Evolutionary conservation across 1,140 invertebrate species (phyloP).

Genomic region (Physella acuta): DNA sequence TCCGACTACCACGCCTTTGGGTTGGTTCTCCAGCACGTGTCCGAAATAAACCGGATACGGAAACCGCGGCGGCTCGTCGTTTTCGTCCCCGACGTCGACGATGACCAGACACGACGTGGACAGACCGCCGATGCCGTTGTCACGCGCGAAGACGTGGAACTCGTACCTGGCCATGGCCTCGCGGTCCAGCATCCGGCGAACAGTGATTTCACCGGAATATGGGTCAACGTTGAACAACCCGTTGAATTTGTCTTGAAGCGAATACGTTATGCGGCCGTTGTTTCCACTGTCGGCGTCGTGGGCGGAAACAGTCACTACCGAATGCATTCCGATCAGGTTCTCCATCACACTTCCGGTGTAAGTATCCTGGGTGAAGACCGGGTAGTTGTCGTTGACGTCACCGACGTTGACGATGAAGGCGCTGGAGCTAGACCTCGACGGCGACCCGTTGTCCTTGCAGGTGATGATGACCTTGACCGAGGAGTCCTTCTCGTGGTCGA

Average conservation of each 20-base stretch:
- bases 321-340: conserved; percentile 9
- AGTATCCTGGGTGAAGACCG: conserved; percentile 88
- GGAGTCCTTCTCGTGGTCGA: conserved; percentile 43
- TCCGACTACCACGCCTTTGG: conserved; percentile 25
- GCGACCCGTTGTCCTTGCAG: conserved; percentile 70
- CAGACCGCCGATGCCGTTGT: conserved; percentile 34
- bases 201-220: conserved; percentile 36
- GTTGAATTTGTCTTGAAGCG: conserved; percentile 42
- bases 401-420: conserved; percentile 85
- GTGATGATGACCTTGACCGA: conserved; percentile 58
- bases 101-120: conserved; percentile 23
- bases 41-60: conserved; percentile 23
- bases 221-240: conserved; percentile 51
- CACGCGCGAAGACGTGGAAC: conserved; percentile 41
- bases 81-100: conserved; percentile 31
- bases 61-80: conserved; percentile 34
- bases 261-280: conserved; percentile 27
- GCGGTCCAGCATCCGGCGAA: conserved; percentile 35
- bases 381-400: conserved; percentile 94
- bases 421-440: conserved; percentile 75
- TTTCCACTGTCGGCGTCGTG: conserved; percentile 32
- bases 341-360: conserved; percentile 70
- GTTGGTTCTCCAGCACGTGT: conserved; percentile 33
- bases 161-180: conserved; percentile 35
- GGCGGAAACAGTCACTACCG: conserved; percentile 50